Evolutionary conservation across 2,113 vertebrate species (phyloP), one percentile per base, ranked within the genome.

Genomic region (Strigops habroptila): DNA sequence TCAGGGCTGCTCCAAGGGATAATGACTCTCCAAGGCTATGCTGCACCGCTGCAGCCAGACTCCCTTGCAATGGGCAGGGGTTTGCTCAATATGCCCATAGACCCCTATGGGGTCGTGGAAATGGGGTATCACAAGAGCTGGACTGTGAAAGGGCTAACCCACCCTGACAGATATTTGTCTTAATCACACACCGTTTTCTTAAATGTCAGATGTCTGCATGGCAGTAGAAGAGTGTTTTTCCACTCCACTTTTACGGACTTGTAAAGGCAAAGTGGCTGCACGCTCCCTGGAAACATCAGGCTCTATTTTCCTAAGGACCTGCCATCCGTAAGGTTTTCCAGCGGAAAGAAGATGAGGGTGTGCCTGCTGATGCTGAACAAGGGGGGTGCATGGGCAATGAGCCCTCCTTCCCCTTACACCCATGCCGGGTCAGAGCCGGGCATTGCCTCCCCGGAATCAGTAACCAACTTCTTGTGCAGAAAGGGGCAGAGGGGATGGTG

Each of bases 321-420:
- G 63, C 31, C 23, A 76, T 41, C 51, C 24, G 0, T 27, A 77
- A 62, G 33, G 65, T 41, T 78, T 37, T 28, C 14, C 46, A 57
- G 57, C 0, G 0, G 48, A 39, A 69, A 33, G 19, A 44, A 75
- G 41, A 57, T 18, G 6, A 48, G 16, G 21, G 21, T 24, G 30
- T 2, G 9, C 25, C n/a, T 3, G 6, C 59, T 4, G 1, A 6
- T 27, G 41, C 18, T 17, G 21, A 33, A 22, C 1, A 4, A 80
- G 23, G 4, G 13, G 12, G 6, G 9, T n/a, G 27, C 0, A 1
- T 0, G 7, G 57, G 12, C 52, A n/a, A 16, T 14, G 24, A 91
- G 30, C 25, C 27, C 19, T 41, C 14, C 2, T 22, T 48, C 8
- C 12, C 18, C 4, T 28, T 7, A 12, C 28, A 51, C 46, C 57